phyloP scores from a whole-genome alignment of 2,888 invertebrate species.

The Trichogramma dendrolimi region DNA sequence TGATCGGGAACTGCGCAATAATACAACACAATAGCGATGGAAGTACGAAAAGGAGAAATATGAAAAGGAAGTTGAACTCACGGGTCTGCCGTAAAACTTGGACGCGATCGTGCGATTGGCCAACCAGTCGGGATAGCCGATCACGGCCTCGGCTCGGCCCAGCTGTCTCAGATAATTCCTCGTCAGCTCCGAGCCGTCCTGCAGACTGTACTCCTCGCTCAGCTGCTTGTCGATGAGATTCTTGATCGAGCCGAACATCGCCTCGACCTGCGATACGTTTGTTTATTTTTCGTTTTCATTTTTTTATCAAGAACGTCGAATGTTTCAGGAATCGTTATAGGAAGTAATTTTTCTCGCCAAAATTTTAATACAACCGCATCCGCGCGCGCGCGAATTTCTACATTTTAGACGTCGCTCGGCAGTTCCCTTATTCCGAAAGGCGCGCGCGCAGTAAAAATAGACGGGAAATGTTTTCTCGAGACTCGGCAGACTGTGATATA shows the following conservation, averaged over 20 bases:
- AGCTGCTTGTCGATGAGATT: neutral
- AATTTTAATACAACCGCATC: too few species aligned
- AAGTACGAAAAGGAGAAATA: neutral
- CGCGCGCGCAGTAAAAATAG: too few species aligned
- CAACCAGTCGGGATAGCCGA: conserved; percentile 23
- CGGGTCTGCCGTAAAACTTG: conserved; percentile 5
- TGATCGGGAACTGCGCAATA: conserved; percentile 7
- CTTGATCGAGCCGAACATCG: conserved; percentile 3
- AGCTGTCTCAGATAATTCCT: conserved; percentile 13
- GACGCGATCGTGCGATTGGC: neutral
- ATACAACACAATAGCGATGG: neutral
- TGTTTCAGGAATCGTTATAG: too few species aligned
- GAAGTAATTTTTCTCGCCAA: neutral
- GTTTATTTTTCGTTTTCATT: too few species aligned
- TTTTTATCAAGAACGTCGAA: too few species aligned
- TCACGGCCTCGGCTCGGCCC: neutral
- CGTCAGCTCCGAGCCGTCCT: neutral
- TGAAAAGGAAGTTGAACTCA: conserved; percentile 3
- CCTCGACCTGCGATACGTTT: conserved; percentile 12
- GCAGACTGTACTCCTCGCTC: neutral
- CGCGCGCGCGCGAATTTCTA: too few species aligned
- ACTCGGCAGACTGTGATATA: too few species aligned
- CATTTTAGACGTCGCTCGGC: too few species aligned
- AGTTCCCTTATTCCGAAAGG: too few species aligned
- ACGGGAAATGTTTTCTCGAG: too few species aligned